A percentile compares a stretch with the other conserved stretches of the same genome.
Conservation (phyloP, 2,888 invertebrate species). For the Pammene aurita region DNA sequence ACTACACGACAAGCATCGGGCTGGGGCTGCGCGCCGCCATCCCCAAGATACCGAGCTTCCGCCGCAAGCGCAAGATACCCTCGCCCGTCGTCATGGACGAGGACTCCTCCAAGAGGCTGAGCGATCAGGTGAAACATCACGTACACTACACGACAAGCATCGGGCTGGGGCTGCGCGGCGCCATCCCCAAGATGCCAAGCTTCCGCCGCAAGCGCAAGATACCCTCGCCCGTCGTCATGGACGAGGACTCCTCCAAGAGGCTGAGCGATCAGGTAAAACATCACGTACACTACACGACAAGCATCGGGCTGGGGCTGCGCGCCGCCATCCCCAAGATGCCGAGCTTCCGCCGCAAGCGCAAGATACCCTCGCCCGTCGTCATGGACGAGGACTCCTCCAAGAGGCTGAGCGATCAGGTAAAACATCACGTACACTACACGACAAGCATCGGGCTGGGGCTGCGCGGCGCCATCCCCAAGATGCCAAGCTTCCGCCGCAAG, state of each 20-base stretch:
- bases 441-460: conserved; percentile 89
- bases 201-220: conserved; percentile 92
- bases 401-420: conserved; percentile 86
- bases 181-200: conserved; percentile 97
- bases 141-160: conserved; percentile 63
- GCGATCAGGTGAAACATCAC: conserved; percentile 80
- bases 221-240: conserved; percentile 89
- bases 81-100: conserved; percentile 90
- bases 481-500: conserved; percentile 95
- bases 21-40: conserved; percentile 94
- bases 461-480: conserved; percentile 95
- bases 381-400: conserved; percentile 89
- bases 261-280: conserved; percentile 85
- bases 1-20: conserved; percentile 77
- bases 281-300: no score
- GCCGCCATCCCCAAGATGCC: conserved; percentile 98
- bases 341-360: conserved; percentile 92
- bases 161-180: conserved; percentile 92
- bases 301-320: conserved; percentile 91
- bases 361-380: conserved; percentile 90
- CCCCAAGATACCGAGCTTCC: conserved; percentile 97
- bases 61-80: conserved; percentile 90
- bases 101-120: conserved; percentile 87
- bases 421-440: no score
- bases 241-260: conserved; percentile 87